phyloP scores from a whole-genome alignment of 2,888 invertebrate species.

The Scrobipalpa costella region DNA sequence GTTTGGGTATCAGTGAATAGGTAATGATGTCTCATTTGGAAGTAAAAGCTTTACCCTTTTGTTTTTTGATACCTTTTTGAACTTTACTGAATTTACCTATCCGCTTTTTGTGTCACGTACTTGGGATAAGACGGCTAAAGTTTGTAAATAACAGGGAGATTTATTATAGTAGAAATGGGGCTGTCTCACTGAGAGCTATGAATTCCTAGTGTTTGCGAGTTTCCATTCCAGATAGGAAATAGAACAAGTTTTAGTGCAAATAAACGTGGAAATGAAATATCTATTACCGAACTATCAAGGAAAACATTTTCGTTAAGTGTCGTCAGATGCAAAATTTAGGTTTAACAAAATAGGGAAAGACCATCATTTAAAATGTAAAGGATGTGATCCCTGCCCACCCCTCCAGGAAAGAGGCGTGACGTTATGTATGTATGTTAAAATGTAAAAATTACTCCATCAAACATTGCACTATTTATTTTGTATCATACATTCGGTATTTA shows the following conservation, averaged over 20 bases:
- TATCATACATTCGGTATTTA: too few relatives aligned
- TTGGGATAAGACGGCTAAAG: conserved; percentile 20
- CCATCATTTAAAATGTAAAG: too few relatives aligned
- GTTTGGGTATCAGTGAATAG: neutral
- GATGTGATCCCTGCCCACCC: too few relatives aligned
- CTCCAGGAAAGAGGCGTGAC: too few relatives aligned
- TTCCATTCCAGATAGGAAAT: conserved; percentile 22
- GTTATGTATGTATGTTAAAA: too few relatives aligned
- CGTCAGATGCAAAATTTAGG: neutral
- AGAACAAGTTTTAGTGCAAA: conserved; percentile 10
- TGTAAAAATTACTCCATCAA: too few relatives aligned
- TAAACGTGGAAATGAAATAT: neutral
- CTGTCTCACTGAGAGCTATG: conserved; percentile 18
- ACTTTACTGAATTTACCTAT: conserved; percentile 5
- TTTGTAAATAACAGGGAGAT: conserved; percentile 25
- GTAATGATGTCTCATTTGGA: neutral
- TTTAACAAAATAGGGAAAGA: too few relatives aligned
- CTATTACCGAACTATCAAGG: too few relatives aligned
- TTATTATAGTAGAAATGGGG: conserved; percentile 23
- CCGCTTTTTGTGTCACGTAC: conserved; percentile 18
- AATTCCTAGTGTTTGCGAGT: conserved; percentile 19
- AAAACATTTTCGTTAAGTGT: too few relatives aligned
- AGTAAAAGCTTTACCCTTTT: neutral
- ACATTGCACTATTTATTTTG: too few relatives aligned
- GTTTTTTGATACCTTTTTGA: neutral